Evolutionary conservation across 2,113 vertebrate genomes (phyloP), one percentile per base, ranked within the genome.

Genomic region (Fulmarus glacialis): DNA sequence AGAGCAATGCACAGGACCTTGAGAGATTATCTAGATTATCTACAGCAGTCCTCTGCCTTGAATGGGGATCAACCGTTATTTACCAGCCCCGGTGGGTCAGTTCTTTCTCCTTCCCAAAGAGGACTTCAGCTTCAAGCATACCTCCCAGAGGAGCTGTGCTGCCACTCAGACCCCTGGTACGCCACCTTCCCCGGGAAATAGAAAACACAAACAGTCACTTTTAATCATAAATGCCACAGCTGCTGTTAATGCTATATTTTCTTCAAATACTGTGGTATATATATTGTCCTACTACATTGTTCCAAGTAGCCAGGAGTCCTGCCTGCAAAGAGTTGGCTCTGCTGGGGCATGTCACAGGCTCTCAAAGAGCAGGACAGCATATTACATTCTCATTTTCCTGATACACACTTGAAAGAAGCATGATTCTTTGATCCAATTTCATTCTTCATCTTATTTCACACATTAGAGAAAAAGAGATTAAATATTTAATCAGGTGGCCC

Each of bases 21-120:
- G 38, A 58, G 30, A 70, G 42, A 78, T 82, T n/a, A n/a, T n/a
- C n/a, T n/a, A n/a, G n/a, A n/a, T 40, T 58, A 58, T 34, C 30
- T 81, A 6, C 21, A 36, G 43, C 38, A 32, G 32, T 34, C 26
- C 22, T 84, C 48, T 89, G 43, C 23, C 47, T 75, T 59, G 43
- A 67, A 47, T 6, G 5, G 34, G 16, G 12, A 38, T 22, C 17
- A 63, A 5, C 2, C 2, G 0, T 32, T 75, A n/a, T 50, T 72
- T 50, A 75, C 19, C 32, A 72, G 13, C 38, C 23, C 16, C 40
- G 7, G 15, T 58, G 20, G 24, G 17, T 23, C 45, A 48, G 9
- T 53, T 85, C 52, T 27, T 85, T 59, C 56, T 68, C 20, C 74
- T 63, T 86, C 19, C 9, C n/a, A 59, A 75, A 79, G 79, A 72